These are phyloP conservation scores for Stigmatopora argus DNA, from an alignment of 2,113 vertebrate genomes.

Conservation along the genomic window DNA sequence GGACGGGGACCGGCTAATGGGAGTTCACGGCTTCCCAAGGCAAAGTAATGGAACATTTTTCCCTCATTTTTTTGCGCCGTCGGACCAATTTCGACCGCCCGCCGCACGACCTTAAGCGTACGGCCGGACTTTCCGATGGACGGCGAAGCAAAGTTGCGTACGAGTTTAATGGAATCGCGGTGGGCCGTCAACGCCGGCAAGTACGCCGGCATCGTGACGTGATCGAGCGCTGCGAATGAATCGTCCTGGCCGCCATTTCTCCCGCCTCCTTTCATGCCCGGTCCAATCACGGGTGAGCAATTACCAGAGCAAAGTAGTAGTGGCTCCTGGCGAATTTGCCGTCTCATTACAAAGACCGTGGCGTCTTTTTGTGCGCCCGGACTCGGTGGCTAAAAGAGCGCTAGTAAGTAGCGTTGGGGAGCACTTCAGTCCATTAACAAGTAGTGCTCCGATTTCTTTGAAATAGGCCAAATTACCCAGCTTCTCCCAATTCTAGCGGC, in stretches of 20 bases:
- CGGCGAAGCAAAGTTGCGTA: too few species aligned
- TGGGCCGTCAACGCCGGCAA: too few species aligned
- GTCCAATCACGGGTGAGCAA: background rate
- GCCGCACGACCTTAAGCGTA: background rate
- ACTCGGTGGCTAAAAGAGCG: conserved; percentile 7
- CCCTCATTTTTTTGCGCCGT: background rate
- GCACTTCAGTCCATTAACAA: conserved; percentile 28
- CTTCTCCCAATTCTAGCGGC: background rate
- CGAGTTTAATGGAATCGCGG: too few species aligned
- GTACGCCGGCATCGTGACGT: too few species aligned
- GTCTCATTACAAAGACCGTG: conserved; percentile 9
- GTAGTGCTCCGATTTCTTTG: conserved; percentile 15
- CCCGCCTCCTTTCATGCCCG: background rate
- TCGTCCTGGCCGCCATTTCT: too few species aligned
- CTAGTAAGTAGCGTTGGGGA: conserved; percentile 11
- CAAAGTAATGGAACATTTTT: background rate
- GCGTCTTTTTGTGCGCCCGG: background rate
- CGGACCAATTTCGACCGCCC: background rate
- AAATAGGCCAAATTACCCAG: conserved; percentile 24
- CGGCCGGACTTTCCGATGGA: background rate
- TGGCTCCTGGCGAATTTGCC: conserved; percentile 2
- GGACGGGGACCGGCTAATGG: background rate
- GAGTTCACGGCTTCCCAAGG: background rate
- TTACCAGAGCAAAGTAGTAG: background rate
- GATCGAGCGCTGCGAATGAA: too few species aligned